Conservation (phyloP, 2,113 vertebrate species). For the Podarcis raffonei region DNA sequence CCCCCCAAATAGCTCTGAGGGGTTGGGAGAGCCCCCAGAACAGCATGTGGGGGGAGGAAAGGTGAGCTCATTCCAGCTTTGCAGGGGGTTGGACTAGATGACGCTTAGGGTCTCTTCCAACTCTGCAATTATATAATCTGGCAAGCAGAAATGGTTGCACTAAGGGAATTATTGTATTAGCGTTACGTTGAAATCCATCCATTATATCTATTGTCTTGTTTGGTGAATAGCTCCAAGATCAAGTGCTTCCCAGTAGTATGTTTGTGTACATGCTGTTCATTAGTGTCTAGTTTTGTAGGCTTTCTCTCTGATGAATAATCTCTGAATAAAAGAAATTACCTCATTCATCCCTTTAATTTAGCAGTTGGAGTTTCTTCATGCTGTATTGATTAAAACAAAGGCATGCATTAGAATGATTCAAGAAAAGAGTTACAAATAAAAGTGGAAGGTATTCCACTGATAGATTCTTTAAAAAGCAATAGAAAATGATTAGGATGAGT, state of each 20-base stretch:
- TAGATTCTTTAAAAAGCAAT: slow-evolving; percentile 19
- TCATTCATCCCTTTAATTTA: neutral
- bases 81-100: too few species aligned
- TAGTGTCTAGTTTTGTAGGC: neutral
- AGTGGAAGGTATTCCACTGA: slow-evolving; percentile 22
- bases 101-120: too few species aligned
- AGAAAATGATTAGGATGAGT: slow-evolving; percentile 2
- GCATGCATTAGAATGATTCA: neutral
- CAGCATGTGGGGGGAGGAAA: too few species aligned
- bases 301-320: slow-evolving; percentile 8
- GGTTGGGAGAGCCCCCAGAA: too few species aligned
- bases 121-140: too few species aligned
- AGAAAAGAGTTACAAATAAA: neutral
- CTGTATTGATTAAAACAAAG: neutral
- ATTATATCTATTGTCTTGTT: neutral
- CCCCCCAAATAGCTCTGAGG: too few species aligned
- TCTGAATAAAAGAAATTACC: neutral
- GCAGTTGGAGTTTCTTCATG: neutral
- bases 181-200: too few species aligned
- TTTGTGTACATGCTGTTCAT: neutral
- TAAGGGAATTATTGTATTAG: too few species aligned
- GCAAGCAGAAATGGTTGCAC: too few species aligned
- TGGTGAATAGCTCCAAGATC: neutral
- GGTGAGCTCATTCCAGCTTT: too few species aligned
- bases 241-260: neutral